Evolutionary conservation across 2,888 invertebrate species (phyloP).

Genomic region (Pimpla rufipes): DNA sequence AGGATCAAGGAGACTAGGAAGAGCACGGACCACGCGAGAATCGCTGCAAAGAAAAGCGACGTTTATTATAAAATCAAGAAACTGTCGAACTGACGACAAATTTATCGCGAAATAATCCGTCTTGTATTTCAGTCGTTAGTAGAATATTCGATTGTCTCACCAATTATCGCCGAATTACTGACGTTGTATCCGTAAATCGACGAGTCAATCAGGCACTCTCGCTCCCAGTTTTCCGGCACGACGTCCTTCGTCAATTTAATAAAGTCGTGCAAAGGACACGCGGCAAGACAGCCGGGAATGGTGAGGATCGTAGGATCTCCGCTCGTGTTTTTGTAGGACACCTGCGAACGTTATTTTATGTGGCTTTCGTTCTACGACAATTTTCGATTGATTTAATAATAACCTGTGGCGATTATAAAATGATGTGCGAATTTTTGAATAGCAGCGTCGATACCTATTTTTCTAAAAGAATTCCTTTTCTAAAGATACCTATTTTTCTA

Average conservation of each 20-base stretch:
- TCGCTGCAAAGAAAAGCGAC: constrained; percentile 76
- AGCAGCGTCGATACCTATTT: too few relatives aligned
- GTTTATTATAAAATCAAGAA: neutral
- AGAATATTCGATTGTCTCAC: constrained; percentile 72
- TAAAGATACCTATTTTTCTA: too few relatives aligned
- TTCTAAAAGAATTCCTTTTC: too few relatives aligned
- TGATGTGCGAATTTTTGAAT: too few relatives aligned
- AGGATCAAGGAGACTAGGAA: constrained; percentile 79
- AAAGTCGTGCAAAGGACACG: constrained; percentile 89
- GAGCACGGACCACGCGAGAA: constrained; percentile 79
- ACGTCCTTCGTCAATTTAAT: constrained; percentile 87
- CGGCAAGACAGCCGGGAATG: constrained; percentile 89
- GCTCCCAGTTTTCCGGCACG: constrained; percentile 89
- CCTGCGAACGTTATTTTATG: constrained; percentile 75
- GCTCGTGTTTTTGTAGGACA: constrained; percentile 90
- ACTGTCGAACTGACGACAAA: neutral
- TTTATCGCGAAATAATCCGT: constrained; percentile 24
- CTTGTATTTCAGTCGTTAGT: neutral
- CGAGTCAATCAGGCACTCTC: constrained; percentile 87
- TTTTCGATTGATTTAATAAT: neutral
- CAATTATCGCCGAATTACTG: constrained; percentile 77
- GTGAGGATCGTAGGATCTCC: constrained; percentile 87
- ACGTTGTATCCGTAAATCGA: constrained; percentile 75
- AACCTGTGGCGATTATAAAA: too few relatives aligned
- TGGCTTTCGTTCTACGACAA: neutral